These are phyloP conservation scores for Lepidocyrtoides sp. DNA, from an alignment of 2,888 invertebrate species.

Conservation along the genomic window DNA sequence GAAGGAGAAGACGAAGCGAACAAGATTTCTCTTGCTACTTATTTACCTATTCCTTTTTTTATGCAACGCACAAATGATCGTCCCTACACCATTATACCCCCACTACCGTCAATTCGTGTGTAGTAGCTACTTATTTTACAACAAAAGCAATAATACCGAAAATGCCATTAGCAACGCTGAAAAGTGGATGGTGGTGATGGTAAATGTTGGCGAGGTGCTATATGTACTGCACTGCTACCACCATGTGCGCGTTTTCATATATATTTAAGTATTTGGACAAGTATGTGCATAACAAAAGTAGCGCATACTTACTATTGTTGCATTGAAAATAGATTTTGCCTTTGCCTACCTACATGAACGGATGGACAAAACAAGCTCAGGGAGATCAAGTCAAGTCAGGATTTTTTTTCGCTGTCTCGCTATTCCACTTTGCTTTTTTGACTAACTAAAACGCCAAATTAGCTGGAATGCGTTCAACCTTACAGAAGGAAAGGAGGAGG, in stretches of 20 bases:
- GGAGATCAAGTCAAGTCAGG: conserved; percentile 18
- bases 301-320: too few species aligned
- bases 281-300: too few species aligned
- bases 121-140: background rate
- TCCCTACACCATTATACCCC: background rate
- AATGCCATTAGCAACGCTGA: background rate
- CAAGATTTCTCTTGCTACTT: conserved; percentile 39
- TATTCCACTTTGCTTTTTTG: background rate
- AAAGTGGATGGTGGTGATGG: background rate
- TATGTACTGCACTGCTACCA: background rate
- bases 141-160: conserved; percentile 32
- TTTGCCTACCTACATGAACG: background rate
- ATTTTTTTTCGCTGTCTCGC: background rate
- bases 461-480: conserved; percentile 42
- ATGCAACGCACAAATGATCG: background rate
- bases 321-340: too few species aligned
- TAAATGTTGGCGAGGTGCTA: background rate
- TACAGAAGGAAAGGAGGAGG: conserved; percentile 22
- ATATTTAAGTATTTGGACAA: too few species aligned
- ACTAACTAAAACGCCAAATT: conserved; percentile 23
- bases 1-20: conserved; percentile 27
- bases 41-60: conserved; percentile 26
- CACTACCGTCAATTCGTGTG: background rate
- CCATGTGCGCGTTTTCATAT: too few species aligned
- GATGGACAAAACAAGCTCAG: conserved; percentile 5